phyloP scores from a whole-genome alignment of 2,113 vertebrate species.

The Sebastes fasciatus region DNA sequence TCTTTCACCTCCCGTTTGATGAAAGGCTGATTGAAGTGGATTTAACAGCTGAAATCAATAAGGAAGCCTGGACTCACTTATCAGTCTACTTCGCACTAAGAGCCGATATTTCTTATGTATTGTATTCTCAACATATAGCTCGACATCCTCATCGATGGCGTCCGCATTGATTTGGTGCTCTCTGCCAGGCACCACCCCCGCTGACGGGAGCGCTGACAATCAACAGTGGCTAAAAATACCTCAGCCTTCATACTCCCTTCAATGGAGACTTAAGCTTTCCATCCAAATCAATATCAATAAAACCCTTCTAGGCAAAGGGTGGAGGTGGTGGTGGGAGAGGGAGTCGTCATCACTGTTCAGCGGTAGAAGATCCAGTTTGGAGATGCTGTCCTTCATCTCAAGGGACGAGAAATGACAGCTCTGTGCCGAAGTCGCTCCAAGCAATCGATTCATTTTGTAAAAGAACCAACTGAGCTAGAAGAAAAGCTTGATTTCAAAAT shows the following conservation, averaged over 20 bases:
- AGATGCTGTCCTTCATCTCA: slow-evolving; percentile 1
- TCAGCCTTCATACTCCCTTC: slow-evolving; percentile 28
- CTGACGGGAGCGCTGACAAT: slow-evolving; percentile 26
- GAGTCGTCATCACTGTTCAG: background rate
- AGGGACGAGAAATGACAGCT: slow-evolving; percentile 11
- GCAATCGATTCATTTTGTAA: background rate
- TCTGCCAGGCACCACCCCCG: slow-evolving; percentile 24
- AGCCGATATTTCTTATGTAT: slow-evolving; percentile 30
- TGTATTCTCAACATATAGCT: slow-evolving; percentile 46
- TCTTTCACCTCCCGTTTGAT: background rate
- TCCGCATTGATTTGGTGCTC: slow-evolving; percentile 44
- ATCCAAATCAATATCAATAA: slow-evolving; percentile 44
- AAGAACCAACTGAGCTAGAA: background rate
- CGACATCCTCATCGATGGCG: slow-evolving; percentile 25
- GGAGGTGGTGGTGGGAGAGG: background rate
- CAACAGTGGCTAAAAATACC: slow-evolving; percentile 56
- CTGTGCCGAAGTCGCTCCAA: background rate
- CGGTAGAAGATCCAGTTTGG: background rate
- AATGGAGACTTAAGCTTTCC: slow-evolving; percentile 26
- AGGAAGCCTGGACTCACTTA: slow-evolving; percentile 27
- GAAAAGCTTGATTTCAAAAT: background rate
- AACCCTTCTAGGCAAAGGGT: background rate
- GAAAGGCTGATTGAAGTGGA: slow-evolving; percentile 38
- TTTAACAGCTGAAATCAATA: slow-evolving; percentile 55
- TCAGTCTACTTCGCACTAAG: slow-evolving; percentile 22